phyloP scores from a whole-genome alignment of 1,140 invertebrate genomes.

The Anagrus nilaparvatae region DNA sequence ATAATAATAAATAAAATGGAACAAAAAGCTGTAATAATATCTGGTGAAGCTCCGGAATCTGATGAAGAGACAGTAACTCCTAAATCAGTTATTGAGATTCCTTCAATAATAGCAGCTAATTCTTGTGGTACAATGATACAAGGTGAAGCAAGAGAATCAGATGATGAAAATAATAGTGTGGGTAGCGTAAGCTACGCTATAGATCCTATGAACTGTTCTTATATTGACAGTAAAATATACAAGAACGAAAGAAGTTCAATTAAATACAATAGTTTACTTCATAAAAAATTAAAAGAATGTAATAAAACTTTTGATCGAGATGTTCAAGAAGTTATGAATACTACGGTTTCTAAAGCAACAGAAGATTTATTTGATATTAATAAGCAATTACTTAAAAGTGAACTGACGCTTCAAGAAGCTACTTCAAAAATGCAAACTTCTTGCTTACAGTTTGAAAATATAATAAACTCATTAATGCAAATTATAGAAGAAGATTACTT shows the following conservation, averaged over 20 bases:
- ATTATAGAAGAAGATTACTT: conserved; percentile 29
- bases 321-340: conserved; percentile 29
- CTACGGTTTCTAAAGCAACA: conserved; percentile 26
- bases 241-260: conserved; percentile 32
- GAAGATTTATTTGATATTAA: conserved; percentile 36
- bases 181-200: conserved; percentile 33
- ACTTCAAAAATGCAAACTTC: conserved; percentile 31
- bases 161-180: conserved; percentile 34
- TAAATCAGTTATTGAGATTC: conserved; percentile 26
- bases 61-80: conserved; percentile 35
- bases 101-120: conserved; percentile 22
- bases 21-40: conserved; percentile 35
- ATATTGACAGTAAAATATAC: conserved; percentile 26
- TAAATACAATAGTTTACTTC: conserved; percentile 40
- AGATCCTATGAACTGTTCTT: conserved; percentile 35
- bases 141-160: conserved; percentile 38
- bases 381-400: conserved; percentile 36
- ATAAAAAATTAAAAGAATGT: conserved; percentile 39
- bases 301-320: conserved; percentile 36
- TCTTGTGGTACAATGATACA: conserved; percentile 36
- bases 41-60: conserved; percentile 40
- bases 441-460: conserved; percentile 21
- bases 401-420: conserved; percentile 37
- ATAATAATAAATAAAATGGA: too few relatives aligned
- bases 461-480: conserved; percentile 22